Base-by-base conservation (phyloP, 1,140 invertebrate genomes). In the Calycopis cecrops region DNA sequence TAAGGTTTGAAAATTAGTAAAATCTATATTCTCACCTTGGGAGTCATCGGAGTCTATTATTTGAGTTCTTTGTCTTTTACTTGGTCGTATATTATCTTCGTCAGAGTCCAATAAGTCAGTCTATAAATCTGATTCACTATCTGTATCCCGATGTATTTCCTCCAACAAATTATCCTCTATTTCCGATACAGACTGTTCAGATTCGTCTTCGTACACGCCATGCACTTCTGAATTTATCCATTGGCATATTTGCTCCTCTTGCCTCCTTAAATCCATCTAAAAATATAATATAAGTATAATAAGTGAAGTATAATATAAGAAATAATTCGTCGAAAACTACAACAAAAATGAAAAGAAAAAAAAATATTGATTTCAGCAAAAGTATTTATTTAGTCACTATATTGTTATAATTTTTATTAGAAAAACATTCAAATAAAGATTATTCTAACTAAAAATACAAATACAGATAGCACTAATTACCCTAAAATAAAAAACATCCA, bases 51-150 rank as follows among this genome's bases (percentile, higher is more conserved):
- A 51, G 9, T 57, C 56, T 8, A 58, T 58, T 38, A 58, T 48
- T 44, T 58, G 49, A 47, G 21, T 52, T 57, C 56, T 52, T 28
- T 48, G 33, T 52, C 56, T 52, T 10, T 58, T 58, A 35, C 48
- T 47, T 51, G 48, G 33, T 1, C 12, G 21, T 18, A 44, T 44
- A 10, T 9, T 17, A 11, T 51, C 50, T 11, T 59, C 51, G 2
- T 40, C 50, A 1, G 51, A 49, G 3, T 55, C 35, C 11, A 33
- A 14, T 16, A 12, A 48, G 12, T 28, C 18, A 11, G 3, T 28
- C 17, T 7, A n/a, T n/a, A n/a, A n/a, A n/a, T n/a, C n/a, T n/a
- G 47, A 48, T 28, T 48, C 47, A 28, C 47, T 33, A 21, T 11
- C n/a, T 0, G 47, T 48, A 28, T 33, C n/a, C 33, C 21, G 0